phyloP scores from a whole-genome alignment of 2,113 vertebrate genomes.

The Xiphorhynchus elegans region DNA sequence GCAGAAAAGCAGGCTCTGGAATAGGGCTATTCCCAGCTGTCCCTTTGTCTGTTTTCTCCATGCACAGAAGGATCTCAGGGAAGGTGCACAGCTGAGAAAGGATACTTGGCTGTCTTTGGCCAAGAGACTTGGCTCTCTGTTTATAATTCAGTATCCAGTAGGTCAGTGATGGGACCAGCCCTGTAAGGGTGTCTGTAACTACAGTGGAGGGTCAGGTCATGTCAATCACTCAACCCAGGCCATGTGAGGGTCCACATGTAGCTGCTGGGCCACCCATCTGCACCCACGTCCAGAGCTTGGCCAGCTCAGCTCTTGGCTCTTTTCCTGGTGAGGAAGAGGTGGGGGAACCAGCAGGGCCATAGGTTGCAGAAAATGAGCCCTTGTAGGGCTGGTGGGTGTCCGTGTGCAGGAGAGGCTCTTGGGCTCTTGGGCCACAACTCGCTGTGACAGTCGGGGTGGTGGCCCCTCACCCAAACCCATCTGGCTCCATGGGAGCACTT shows the following conservation, averaged over 20 bases:
- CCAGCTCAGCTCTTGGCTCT: neutral
- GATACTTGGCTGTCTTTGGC: neutral
- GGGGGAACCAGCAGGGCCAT: neutral
- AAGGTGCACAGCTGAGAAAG: neutral
- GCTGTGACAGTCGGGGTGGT: fast-evolving
- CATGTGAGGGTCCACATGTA: fast-evolving
- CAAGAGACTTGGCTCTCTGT: neutral
- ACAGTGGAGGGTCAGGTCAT: neutral
- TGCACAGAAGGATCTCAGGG: neutral
- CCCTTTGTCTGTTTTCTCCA: neutral
- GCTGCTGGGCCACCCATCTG: neutral
- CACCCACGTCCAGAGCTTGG: neutral
- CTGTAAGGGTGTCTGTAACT: neutral
- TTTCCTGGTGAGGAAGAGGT: neutral
- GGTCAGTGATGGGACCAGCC: neutral
- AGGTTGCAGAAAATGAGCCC: neutral
- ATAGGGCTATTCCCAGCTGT: neutral
- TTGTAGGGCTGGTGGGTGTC: neutral
- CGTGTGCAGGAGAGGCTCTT: neutral
- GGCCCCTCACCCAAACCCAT: neutral
- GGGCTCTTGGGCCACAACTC: neutral
- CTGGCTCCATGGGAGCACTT: fast-evolving
- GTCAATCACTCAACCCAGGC: neutral
- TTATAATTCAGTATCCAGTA: neutral
- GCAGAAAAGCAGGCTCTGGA: neutral